Conservation (phyloP, 1,140 invertebrate species). For the Diachasma alloeum region DNA sequence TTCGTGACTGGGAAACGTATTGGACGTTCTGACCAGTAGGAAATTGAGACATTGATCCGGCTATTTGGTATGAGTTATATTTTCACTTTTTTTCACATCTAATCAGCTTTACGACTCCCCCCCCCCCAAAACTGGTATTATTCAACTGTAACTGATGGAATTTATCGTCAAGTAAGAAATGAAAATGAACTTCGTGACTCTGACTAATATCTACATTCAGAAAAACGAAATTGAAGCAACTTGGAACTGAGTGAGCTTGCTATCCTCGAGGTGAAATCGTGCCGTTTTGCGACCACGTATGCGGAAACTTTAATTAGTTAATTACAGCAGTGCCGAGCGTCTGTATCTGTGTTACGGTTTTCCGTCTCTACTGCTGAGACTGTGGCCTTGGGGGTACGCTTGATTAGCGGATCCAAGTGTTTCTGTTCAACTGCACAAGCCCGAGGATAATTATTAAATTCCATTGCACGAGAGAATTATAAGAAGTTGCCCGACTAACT, state of each 20-base stretch:
- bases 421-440: not conserved
- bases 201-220: conserved; percentile 41
- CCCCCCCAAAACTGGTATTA: too few species aligned
- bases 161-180: too few species aligned
- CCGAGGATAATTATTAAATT: conserved; percentile 6
- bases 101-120: too few species aligned
- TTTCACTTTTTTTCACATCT: too few species aligned
- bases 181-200: conserved; percentile 39
- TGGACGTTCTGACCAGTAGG: not conserved
- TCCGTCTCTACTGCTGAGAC: not conserved
- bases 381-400: conserved; percentile 6
- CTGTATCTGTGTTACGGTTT: conserved; percentile 1
- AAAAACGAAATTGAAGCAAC: conserved; percentile 45
- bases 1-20: conserved; percentile 2
- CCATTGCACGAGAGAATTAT: not conserved
- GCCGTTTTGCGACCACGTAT: conserved; percentile 37
- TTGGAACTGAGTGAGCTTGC: not conserved
- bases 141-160: too few species aligned
- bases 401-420: conserved; percentile 5
- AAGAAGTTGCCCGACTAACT: not conserved
- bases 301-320: conserved; percentile 45
- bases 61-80: not conserved
- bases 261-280: conserved; percentile 33
- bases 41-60: not conserved
- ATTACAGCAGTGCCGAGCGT: conserved; percentile 32